phyloP scores from a whole-genome alignment of 2,113 vertebrate species.

The Seriola quinqueradiata region DNA sequence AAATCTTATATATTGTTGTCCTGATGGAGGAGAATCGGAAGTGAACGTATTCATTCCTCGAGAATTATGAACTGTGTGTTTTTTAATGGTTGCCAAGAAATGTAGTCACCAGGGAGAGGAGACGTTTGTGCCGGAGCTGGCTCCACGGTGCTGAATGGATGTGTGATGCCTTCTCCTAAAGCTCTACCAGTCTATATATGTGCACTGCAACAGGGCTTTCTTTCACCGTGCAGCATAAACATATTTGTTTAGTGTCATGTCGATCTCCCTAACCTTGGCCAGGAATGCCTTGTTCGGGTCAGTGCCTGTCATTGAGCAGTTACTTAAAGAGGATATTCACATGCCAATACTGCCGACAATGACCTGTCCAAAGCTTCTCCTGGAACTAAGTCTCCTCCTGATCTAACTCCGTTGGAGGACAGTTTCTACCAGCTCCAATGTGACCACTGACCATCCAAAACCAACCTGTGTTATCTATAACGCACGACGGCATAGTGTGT shows the following conservation, averaged over 20 bases:
- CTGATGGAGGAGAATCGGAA: slow-evolving; percentile 54
- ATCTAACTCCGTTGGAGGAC: slow-evolving; percentile 49
- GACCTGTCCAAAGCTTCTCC: slow-evolving; percentile 54
- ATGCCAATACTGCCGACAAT: slow-evolving; percentile 69
- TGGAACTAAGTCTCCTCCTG: slow-evolving; percentile 62
- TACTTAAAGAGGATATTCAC: slow-evolving; percentile 54
- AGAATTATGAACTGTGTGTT: slow-evolving; percentile 53
- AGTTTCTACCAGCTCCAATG: slow-evolving; percentile 27
- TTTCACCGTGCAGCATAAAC: slow-evolving; percentile 18
- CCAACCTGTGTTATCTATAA: background rate
- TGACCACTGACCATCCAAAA: slow-evolving; percentile 14
- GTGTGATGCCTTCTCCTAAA: slow-evolving; percentile 34
- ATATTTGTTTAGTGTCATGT: slow-evolving; percentile 54
- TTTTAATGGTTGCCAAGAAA: slow-evolving; percentile 54
- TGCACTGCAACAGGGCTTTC: background rate
- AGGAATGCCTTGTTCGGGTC: slow-evolving; percentile 62
- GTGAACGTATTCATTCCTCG: slow-evolving; percentile 29
- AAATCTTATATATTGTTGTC: slow-evolving; percentile 20
- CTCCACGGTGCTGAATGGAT: slow-evolving; percentile 5
- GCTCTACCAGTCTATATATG: background rate
- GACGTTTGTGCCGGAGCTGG: background rate
- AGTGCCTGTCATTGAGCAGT: slow-evolving; percentile 63
- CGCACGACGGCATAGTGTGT: background rate
- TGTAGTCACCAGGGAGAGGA: slow-evolving; percentile 34
- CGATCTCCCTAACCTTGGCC: slow-evolving; percentile 46